Base-by-base conservation (phyloP, 1,140 invertebrate species). In the Dryas iulia region DNA sequence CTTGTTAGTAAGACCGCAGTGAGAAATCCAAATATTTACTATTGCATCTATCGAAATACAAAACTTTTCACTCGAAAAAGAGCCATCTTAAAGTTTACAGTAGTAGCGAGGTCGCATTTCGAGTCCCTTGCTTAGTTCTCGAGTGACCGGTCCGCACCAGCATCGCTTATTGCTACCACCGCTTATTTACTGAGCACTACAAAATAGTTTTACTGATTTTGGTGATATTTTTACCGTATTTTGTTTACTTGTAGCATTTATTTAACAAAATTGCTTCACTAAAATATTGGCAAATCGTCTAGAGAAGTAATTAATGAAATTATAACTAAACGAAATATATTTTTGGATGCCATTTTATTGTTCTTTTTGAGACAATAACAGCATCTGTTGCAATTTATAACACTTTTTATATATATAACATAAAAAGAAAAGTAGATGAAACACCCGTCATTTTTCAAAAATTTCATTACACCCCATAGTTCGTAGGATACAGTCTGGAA, bases 11-110 rank as follows among this genome's bases (percentile, higher is more conserved):
- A 79, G 71, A 79, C 79, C 79, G 76, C 78, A 86, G 82, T 64
- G 81, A 78, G 78, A 79, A 88, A 81, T 76, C 74, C 75, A 85
- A 86, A 89, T 82, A 81, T 84, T 86, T 84, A 76, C 77, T 74
- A 71, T 79, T 81, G 80, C 79, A 80, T 79, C 53, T 56, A 56
- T 72, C 69, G 75, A 81, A 86, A 88, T 82, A 86, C 73, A 81
- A 81, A 87, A 85, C 77, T 82, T 83, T 79, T 69, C 75, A 79
- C 69, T 82, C 68, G 69, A 84, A 85, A 83, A 86, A 84, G 77
- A 81, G 82, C 72, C 81, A 85, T 82, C 75, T 81, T 75, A 78
- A 82, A 85, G 77, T 81, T 82, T 61, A 71, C 63, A 57, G 59
- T 70, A 75, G 76, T 78, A 78, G 61, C 53, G 65, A 66, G 79